Conservation (phyloP, 2,888 invertebrate genomes). For the Mystacides longicornis region DNA sequence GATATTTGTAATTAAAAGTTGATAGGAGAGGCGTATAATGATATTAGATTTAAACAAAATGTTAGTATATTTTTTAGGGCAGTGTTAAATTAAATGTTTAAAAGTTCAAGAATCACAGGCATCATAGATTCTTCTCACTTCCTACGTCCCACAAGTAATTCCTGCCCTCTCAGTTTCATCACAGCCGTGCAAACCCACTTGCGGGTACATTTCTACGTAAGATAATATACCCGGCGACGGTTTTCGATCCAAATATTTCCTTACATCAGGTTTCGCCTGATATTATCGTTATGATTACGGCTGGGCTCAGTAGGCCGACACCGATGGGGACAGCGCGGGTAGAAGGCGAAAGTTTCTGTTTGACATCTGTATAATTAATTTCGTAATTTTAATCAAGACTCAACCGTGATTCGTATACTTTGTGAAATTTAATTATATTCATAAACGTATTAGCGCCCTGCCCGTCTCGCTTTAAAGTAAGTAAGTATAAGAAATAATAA, state of each 20-base stretch:
- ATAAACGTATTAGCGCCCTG: no score
- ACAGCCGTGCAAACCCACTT: not conserved
- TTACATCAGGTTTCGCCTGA: not conserved
- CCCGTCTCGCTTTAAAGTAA: no score
- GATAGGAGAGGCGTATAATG: no score
- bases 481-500: no score
- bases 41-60: no score
- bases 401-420: not conserved
- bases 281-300: no score
- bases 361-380: conserved; percentile 25
- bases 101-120: no score
- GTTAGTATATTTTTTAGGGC: no score
- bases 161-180: conserved; percentile 14
- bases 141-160: not conserved
- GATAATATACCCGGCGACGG: no score
- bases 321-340: conserved; percentile 11
- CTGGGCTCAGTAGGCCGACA: conserved; percentile 14
- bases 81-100: no score
- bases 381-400: conserved; percentile 15
- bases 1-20: no score
- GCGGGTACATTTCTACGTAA: no score
- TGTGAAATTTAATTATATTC: not conserved
- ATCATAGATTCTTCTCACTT: not conserved
- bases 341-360: conserved; percentile 22
- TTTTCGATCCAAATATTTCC: not conserved